Evolutionary conservation across 2,797 vertebrate genomes (phyloP), one percentile per base, ranked within the genome.

Genomic region (Trematomus bernacchii): DNA sequence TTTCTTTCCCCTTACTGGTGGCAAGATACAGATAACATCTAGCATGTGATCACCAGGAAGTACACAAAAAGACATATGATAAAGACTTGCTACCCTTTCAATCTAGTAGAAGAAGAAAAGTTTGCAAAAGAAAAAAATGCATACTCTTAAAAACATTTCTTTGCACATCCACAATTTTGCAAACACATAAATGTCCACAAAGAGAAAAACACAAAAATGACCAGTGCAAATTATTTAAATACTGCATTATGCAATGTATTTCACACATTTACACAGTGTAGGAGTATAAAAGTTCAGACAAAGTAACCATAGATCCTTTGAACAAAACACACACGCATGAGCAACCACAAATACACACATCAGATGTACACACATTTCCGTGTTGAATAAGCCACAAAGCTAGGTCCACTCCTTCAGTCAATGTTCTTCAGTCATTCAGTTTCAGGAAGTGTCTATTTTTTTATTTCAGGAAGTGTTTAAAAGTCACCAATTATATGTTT

Each of bases 401-500:
- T 19, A 58, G 43, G 37, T 47, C n/a, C 13, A 37, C 14, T 61
- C 42, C 4, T 5, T 48, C 16, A 55, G 30, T 50, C 52, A 62
- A 12, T 30, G 4, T 55, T 30, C 16, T 69, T 57, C 0, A 2
- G 42, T 2, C 15, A 18, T 48, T 76, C 33, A 58, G 19, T 82
- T 80, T 71, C 21, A 81, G 70, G 73, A 87, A 84, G 77, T 61
- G 11, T 40, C 12, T 43, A 46, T 55, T 73, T 79, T 79, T 84
- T 67, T 42, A 43, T 76, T 85, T 79, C 46, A 77, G 81, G 88
- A 87, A 87, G 82, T 79, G 16, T 75, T 74, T 43, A 16, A 63
- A 69, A 60, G 6, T 74, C 46, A 13, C 27, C 3, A 21, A 3
- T 3, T 48, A 71, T 8, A 30, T 46, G 51, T 30, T 47, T 18